Base-by-base conservation (phyloP, 2,113 vertebrate genomes). In the Brachyhypopomus occidentalis region DNA sequence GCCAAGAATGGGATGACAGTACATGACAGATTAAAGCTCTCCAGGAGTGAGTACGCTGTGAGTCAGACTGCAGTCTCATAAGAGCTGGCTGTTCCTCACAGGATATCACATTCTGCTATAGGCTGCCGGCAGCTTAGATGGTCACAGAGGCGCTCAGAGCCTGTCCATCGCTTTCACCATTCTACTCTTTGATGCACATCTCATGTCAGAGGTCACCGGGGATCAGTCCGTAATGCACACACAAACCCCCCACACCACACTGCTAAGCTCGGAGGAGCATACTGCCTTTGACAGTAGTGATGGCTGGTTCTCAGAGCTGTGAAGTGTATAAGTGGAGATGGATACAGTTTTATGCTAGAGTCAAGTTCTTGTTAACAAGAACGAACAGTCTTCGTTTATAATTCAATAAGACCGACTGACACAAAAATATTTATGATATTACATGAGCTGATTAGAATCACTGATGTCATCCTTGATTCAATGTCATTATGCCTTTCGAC, bases 21-120 rank as follows among this genome's bases (percentile, higher is more conserved):
- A 75, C 72, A 81, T 81, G 80, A 76, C 80, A 81, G 72, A 81
- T 81, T 81, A 81, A 70, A 81, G 63, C 72, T 74, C 73, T 76
- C 72, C 64, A 75, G 72, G 55, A 69, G 52, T 55, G n/a, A 19
- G 60, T 19, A 64, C 16, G 4, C 52, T 45, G n/a, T 79, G 71
- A 74, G 41, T 56, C 69, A 73, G 70, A 48, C 58, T 70, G 34
- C 6, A 36, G 27, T 69, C 59, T 4, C 38, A 76, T 76, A 5
- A 38, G 20, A 27, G 5, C 38, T 48, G 12, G 38, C 41, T 48
- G 41, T 56, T 56, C 23, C 75, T 67, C 36, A 30, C 78, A 17
- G 66, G 66, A 70, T 41, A 11, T 19, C 11, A 38, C 48, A 70
- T 22, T 25, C 52, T 2, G 8, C 16, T 22, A 48, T n/a, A n/a